Evolutionary conservation across 2,797 vertebrate genomes (phyloP), one percentile per base, ranked within the genome.

Genomic region (Siniperca undulata): DNA sequence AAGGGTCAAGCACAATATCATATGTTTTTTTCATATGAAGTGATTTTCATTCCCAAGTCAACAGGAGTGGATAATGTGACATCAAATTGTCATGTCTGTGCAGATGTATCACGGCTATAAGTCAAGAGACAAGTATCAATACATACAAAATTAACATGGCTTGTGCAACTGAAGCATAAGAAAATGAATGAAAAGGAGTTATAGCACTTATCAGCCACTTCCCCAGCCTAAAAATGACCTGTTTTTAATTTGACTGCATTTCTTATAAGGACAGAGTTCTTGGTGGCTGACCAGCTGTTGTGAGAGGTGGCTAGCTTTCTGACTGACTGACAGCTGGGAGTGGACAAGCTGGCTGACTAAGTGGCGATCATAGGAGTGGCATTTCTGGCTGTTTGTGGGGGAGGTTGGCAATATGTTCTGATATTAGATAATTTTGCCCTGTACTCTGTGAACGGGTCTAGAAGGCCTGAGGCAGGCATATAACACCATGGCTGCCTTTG

Each of bases 291-390:
- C 16, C 22, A 70, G 72, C 72, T 71, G 65, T 27, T 81, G 66
- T n/a, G 72, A 65, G 24, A 73, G 65, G 34, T 69, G n/a, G 58
- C 69, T 76, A 27, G 53, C 36, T 71, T 70, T 66, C 70, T 65
- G 69, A 68, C 61, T 77, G 78, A 79, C 72, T 50, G 67, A 59
- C 74, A 62, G 74, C 62, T 42, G 20, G 42, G 55, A 36, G 55
- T 36, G 20, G 38, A 75, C 30, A 55, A 36, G 52, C n/a, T 70
- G 62, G 30, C 40, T 34, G 72, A 55, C n/a, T 71, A 7, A 75
- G 40, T 73, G 44, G 42, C n/a, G 53, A 44, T 59, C 68, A 85
- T 2, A 58, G 50, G 36, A 60, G 42, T 19, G 64, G 46, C 59
- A 53, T 42, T 80, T 36, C 50, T 52, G 13, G 50, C 17, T 59